phyloP scores from a whole-genome alignment of 92 coral and sea anemone species.

The Parazoanthus swiftii region DNA sequence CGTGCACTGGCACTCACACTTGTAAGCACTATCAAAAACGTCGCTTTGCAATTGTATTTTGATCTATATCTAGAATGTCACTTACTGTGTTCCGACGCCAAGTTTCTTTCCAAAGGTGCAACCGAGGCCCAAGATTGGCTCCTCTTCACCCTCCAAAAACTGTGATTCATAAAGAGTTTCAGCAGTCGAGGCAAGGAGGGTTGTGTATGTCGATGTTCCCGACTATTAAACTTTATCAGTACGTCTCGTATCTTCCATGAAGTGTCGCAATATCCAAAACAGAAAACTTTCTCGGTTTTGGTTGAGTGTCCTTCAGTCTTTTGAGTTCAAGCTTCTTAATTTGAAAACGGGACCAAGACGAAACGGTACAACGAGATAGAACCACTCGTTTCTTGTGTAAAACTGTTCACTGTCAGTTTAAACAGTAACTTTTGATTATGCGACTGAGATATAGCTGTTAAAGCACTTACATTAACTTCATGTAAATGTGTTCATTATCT shows the following conservation, averaged over 20 bases:
- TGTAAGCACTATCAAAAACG: neutral
- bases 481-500: constrained; percentile 4
- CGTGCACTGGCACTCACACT: neutral
- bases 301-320: neutral
- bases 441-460: neutral
- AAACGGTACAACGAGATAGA: neutral
- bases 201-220: neutral
- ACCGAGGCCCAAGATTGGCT: constrained; percentile 16
- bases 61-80: neutral
- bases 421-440: neutral
- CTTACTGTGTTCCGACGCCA: neutral
- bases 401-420: neutral
- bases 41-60: neutral
- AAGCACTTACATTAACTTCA: constrained; percentile 17
- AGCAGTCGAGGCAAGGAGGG: neutral
- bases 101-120: neutral
- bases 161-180: constrained; percentile 14
- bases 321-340: neutral
- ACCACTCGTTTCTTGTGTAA: neutral
- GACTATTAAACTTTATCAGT: neutral
- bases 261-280: constrained; percentile 18
- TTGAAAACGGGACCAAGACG: neutral
- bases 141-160: constrained; percentile 16
- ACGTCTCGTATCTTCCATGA: neutral
- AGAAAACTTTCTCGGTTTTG: neutral